These are phyloP conservation scores for Meteorus cinctellus DNA, from an alignment of 2,888 invertebrate genomes.

Conservation along the genomic window DNA sequence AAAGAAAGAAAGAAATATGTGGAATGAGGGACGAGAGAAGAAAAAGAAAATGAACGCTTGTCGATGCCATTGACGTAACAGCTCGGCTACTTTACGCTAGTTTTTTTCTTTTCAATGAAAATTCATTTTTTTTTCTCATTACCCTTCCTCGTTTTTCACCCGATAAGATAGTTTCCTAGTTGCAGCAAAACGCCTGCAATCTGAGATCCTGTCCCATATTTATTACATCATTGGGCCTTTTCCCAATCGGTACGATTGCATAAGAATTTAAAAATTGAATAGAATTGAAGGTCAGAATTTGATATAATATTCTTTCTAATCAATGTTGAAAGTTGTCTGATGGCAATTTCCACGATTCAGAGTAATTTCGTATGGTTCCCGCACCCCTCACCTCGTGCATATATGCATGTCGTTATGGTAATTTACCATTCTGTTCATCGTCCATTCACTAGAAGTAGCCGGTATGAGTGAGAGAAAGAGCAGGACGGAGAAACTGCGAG, in stretches of 20 bases:
- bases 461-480: background rate
- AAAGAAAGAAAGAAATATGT: background rate
- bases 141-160: background rate
- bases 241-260: constrained; percentile 42
- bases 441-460: background rate
- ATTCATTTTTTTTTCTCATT: constrained; percentile 17
- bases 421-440: constrained; percentile 50
- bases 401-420: constrained; percentile 67
- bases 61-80: constrained; percentile 40
- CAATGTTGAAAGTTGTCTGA: constrained; percentile 47
- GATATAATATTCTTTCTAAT: constrained; percentile 34
- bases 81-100: constrained; percentile 26
- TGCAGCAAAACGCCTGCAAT: background rate
- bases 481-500: background rate
- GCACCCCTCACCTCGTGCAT: constrained; percentile 56
- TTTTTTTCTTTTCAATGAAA: constrained; percentile 43
- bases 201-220: background rate
- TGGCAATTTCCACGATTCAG: constrained; percentile 52
- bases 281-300: constrained; percentile 43
- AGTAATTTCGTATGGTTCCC: constrained; percentile 37
- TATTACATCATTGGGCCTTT: constrained; percentile 49
- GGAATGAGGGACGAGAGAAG: background rate
- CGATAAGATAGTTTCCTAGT: background rate
- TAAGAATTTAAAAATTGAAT: background rate
- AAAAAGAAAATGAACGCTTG: constrained; percentile 22